These are phyloP conservation scores for Clarias pachynema DNA, from an alignment of 2,797 vertebrate species.

Conservation along the genomic window DNA sequence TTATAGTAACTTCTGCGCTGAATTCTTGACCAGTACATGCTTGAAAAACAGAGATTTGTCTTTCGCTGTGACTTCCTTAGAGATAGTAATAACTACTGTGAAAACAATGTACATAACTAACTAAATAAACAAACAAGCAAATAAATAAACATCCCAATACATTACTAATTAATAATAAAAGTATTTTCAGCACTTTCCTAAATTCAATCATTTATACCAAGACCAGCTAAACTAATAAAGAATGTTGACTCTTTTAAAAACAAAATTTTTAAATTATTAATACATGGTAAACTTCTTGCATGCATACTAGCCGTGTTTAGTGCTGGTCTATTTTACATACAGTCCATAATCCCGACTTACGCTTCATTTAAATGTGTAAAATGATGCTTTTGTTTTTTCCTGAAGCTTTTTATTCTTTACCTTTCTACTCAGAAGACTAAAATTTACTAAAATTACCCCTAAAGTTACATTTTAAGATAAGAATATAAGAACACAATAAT, in stretches of 20 bases:
- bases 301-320: no score
- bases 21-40: no score
- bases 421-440: not conserved
- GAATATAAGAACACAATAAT: not conserved
- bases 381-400: not conserved
- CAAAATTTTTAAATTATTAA: no score
- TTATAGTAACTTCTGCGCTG: not conserved
- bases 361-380: not conserved
- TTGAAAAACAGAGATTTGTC: not conserved
- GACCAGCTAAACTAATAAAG: not conserved
- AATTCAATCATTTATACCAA: not conserved
- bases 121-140: not conserved
- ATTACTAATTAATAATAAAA: not conserved
- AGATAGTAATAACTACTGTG: not conserved
- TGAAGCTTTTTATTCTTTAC: not conserved
- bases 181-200: not conserved
- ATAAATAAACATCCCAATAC: not conserved
- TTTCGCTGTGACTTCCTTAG: not conserved
- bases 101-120: not conserved
- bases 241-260: not conserved
- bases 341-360: no score
- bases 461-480: not conserved
- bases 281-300: no score
- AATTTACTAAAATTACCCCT: not conserved
- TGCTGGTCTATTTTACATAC: no score